Evolutionary conservation across 2,888 invertebrate species (phyloP).

Genomic region (Noctuana brunneofusca): DNA sequence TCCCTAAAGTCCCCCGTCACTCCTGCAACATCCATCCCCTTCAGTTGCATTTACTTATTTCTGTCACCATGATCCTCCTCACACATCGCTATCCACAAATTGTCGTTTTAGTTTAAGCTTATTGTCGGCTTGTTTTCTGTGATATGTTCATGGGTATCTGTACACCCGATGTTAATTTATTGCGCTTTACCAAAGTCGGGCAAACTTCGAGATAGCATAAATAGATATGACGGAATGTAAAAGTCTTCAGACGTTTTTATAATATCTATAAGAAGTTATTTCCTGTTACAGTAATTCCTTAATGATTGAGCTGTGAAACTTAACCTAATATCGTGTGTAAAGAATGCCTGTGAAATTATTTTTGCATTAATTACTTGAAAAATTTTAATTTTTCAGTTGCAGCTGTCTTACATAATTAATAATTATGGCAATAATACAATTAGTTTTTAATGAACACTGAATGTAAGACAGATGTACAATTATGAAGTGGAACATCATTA

Average conservation of each 20-base stretch:
- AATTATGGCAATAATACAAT: conserved; percentile 44
- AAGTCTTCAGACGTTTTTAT: background rate
- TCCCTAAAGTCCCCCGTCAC: conserved; percentile 67
- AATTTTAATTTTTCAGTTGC: conserved; percentile 18
- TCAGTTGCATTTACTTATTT: conserved; percentile 86
- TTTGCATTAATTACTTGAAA: conserved; percentile 8
- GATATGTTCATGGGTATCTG: conserved; percentile 61
- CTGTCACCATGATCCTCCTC: conserved; percentile 85
- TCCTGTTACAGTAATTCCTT: background rate
- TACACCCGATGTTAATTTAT: conserved; percentile 52
- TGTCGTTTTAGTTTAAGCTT: conserved; percentile 84
- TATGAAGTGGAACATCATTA: conserved; percentile 39
- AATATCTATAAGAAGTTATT: background rate
- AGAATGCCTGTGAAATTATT: conserved; percentile 30
- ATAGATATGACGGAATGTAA: background rate
- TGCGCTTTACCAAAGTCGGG: conserved; percentile 58
- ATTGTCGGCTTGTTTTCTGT: conserved; percentile 52
- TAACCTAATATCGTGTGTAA: conserved; percentile 39
- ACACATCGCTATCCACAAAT: conserved; percentile 87
- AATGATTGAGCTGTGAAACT: conserved; percentile 38
- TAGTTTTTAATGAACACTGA: conserved; percentile 42
- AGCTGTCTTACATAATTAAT: conserved; percentile 42
- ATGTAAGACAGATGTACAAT: conserved; percentile 56
- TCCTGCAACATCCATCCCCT: conserved; percentile 85
- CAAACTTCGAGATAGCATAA: conserved; percentile 14